Base-by-base conservation (phyloP, 2,888 invertebrate species). In the Ectobius pallidus region DNA sequence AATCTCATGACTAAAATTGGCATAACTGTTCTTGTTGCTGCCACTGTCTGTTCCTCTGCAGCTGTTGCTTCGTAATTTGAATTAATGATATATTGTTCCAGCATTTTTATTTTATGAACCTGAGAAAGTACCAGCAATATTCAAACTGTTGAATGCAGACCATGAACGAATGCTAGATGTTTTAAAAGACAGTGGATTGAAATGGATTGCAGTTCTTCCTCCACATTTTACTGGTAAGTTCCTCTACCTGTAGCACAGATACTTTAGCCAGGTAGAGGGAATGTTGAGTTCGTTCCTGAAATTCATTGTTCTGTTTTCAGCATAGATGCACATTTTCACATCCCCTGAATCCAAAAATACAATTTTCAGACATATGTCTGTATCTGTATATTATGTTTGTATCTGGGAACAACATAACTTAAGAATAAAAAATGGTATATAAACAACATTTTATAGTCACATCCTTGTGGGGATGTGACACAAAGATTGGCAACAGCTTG, bases 181-280 rank as follows among this genome's bases (percentile, higher is more conserved):
- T 2, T 78, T 94, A 9, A 91, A 91, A 80, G 85, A 83, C 0
- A 90, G 91, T 61, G 75, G 74, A 22, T 81, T 92, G 73, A 88
- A 94, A 76, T 95, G 90, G 85, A 85, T 94, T 77, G 92, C 93
- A 0, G 88, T 94, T 22, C 86, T 91, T 76, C 92, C 95, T 6
- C 94, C 95, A 0, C 94, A 94, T 79, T 94, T 95, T 79, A 88
- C 91, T 76, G 89, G 91, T 90, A 81, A 82, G 81, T 62, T 71
- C n/a, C n/a, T n/a, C n/a, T n/a, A n/a, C n/a, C n/a, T 27, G 11
- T 62, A 62, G 25, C 22, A 69, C 49, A 58, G 44, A 44, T n/a
- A 44, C 44, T n/a, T n/a, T 16, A 14, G n/a, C 44, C n/a, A 44
- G 34, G 34, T 73, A 65, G 32, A n/a, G n/a, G n/a, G n/a, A n/a